Conservation (phyloP, 2,797 vertebrate species). For the Tapera naevia region DNA sequence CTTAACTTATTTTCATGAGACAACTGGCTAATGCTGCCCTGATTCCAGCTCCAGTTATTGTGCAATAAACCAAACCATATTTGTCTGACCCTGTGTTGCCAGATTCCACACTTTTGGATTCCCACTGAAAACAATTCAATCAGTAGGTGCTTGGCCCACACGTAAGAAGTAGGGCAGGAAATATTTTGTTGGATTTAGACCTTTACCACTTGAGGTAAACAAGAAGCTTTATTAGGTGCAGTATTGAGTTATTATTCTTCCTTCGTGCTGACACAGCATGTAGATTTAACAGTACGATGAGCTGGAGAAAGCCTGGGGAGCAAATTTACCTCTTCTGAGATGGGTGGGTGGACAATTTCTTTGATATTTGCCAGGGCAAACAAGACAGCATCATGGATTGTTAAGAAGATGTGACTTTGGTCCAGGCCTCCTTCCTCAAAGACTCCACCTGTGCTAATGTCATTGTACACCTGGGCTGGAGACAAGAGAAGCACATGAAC, state of each 20-base stretch:
- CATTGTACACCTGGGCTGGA: constrained; percentile 90
- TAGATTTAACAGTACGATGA: not conserved
- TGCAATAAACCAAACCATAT: not conserved
- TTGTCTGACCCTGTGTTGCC: not conserved
- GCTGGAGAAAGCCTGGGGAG: not conserved
- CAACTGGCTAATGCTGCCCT: not conserved
- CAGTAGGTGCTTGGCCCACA: rapidly evolving
- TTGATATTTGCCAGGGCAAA: constrained; percentile 79
- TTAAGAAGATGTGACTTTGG: constrained; percentile 83
- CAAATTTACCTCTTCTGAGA: constrained; percentile 64
- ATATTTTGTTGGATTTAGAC: not conserved
- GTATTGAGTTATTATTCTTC: not conserved
- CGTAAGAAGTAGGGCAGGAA: not conserved
- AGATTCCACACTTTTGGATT: not conserved
- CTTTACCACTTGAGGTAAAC: not conserved
- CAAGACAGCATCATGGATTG: constrained; percentile 88
- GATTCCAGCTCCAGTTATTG: not conserved
- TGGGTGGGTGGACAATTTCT: not conserved
- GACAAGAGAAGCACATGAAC: not conserved
- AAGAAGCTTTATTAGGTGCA: not conserved
- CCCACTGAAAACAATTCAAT: not conserved
- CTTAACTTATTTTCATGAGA: not conserved
- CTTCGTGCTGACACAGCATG: not conserved
- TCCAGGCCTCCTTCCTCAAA: constrained; percentile 86
- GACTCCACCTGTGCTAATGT: constrained; percentile 86